A percentile compares a stretch with the other conserved stretches of the same genome.
Conservation (phyloP, 2,113 vertebrate species). For the Sprattus sprattus region DNA sequence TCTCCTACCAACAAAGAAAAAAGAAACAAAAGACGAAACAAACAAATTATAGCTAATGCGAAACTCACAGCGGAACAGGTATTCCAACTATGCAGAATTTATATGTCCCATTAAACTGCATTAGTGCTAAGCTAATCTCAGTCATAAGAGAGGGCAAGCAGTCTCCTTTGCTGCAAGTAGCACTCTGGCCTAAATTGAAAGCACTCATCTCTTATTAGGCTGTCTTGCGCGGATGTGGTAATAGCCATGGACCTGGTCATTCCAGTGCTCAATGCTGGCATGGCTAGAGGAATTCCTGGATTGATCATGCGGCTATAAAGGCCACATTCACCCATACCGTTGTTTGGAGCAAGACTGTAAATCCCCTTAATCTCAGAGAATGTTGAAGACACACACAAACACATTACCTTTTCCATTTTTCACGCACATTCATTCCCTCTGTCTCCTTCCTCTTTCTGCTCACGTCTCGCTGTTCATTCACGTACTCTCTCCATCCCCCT, state of each 20-base stretch:
- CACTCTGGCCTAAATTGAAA: constrained; percentile 15
- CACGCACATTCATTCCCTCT: neutral
- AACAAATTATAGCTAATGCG: neutral
- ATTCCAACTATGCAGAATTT: neutral
- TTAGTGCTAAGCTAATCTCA: neutral
- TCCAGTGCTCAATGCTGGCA: neutral
- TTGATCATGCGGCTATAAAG: neutral
- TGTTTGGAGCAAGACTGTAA: neutral
- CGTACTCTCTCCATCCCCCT: neutral
- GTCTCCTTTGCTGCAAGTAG: neutral
- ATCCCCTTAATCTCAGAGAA: neutral
- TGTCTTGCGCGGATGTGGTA: neutral
- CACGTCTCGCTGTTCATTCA: neutral
- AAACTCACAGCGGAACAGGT: neutral
- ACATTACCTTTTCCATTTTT: neutral
- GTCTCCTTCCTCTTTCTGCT: neutral
- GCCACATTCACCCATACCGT: neutral
- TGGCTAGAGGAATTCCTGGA: neutral
- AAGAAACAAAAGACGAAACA: neutral
- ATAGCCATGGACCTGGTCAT: neutral
- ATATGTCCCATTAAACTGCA: neutral
- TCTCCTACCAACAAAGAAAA: constrained; percentile 20
- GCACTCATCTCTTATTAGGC: neutral
- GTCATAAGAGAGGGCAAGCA: neutral
- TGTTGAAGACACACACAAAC: neutral